Base-by-base conservation (phyloP, 2,888 invertebrate genomes). In the Andrena praecox region DNA sequence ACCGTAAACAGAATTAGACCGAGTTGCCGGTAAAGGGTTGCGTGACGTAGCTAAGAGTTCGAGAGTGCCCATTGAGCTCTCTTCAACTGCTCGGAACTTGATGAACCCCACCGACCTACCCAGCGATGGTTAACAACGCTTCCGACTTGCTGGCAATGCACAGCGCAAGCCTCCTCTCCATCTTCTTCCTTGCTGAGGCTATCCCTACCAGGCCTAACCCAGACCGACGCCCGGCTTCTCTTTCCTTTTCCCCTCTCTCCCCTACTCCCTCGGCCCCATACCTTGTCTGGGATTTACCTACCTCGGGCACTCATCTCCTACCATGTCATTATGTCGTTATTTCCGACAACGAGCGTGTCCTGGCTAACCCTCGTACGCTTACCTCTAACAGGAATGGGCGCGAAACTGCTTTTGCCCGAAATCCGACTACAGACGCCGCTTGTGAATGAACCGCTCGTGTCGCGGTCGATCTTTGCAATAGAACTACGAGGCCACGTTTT, bases 261-360 rank as follows among this genome's bases (percentile, higher is more conserved):
- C 73, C 68, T 56, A 54, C 74, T 62, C 73, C 56, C 42, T 56
- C 70, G 63, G 60, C 60, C 78, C 82, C 80, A 71, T 86, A 70
- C 81, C 81, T 82, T 63, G 85, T 85, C 90, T 90, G 84, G 91
- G 90, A 93, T 93, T 92, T 92, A 92, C 91, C 91, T 91, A 92
- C 92, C 91, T 91, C 91, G 88, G 91, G 90, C 92, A 90, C 92
- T 91, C 91, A 90, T 93, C 92, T 91, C 87, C 91, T 90, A 93
- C 93, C 93, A 89, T 93, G 92, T 93, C 93, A 93, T 93, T 93
- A 93, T 93, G 92, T 93, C 92, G 93, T 93, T 93, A 93, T 93
- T 93, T 91, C 91, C 92, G 92, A 93, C 93, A 93, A 93, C 93
- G 93, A 93, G 93, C 93, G 91, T 91, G 92, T 92, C 92, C 92